A percentile compares a stretch with the other conserved stretches of the same genome.
Evolutionary conservation across 2,888 invertebrate genomes (phyloP).

Genomic region (Xylota sylvarum): DNA sequence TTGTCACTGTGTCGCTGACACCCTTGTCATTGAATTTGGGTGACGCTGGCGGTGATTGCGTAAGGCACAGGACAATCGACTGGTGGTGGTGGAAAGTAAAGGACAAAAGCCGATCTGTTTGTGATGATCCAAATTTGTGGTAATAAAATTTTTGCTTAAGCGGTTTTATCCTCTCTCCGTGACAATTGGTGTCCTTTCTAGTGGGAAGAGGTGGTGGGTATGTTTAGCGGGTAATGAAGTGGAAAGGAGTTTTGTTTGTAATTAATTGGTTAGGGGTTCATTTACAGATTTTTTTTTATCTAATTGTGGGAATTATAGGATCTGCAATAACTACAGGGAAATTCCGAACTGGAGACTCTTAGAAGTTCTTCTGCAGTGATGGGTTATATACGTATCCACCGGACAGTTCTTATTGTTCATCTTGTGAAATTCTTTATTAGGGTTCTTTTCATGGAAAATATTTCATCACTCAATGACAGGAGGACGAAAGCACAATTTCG

Average conservation of each 20-base stretch:
- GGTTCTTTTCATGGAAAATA: no score
- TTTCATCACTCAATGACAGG: no score
- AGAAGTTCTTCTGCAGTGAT: no score
- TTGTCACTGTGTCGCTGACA: slow-evolving; percentile 59
- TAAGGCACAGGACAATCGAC: slow-evolving; percentile 42
- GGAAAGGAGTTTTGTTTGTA: slow-evolving; percentile 76
- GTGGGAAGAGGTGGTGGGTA: slow-evolving; percentile 38
- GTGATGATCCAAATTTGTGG: slow-evolving; percentile 73
- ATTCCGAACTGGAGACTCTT: no score
- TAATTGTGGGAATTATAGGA: slow-evolving; percentile 20
- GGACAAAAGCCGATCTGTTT: slow-evolving; percentile 71
- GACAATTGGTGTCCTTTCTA: slow-evolving; percentile 42
- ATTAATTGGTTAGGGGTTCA: slow-evolving; percentile 69
- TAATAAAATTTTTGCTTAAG: slow-evolving; percentile 54
- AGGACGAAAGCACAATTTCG: no score
- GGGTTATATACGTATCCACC: no score
- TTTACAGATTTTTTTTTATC: slow-evolving; percentile 35
- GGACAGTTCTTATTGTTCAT: no score
- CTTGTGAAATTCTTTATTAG: no score
- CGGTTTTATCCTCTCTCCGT: slow-evolving; percentile 41
- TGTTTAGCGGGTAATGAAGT: slow-evolving; percentile 75
- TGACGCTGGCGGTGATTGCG: slow-evolving; percentile 46
- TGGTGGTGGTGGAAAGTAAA: slow-evolving; percentile 22
- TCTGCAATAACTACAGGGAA: not conserved
- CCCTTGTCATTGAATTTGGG: slow-evolving; percentile 57